Conservation (phyloP, 92 coral and sea anemone genomes). For the Paragorgia papillata region DNA sequence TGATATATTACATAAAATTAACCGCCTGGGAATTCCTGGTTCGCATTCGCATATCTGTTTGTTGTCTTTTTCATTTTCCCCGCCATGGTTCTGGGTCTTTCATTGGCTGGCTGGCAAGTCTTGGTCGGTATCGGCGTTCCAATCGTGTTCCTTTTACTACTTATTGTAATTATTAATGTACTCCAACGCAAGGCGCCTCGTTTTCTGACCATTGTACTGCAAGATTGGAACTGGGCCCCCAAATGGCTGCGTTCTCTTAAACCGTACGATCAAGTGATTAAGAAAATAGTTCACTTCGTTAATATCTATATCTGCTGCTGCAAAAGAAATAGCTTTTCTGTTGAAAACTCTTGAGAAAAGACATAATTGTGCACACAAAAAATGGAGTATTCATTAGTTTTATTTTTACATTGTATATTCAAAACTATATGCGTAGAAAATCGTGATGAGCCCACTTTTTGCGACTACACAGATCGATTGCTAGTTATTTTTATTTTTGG, state of each 20-base stretch:
- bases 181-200: constrained; percentile 82
- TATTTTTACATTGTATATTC: too few species aligned
- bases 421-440: too few species aligned
- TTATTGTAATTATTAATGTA: constrained; percentile 66
- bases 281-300: constrained; percentile 27
- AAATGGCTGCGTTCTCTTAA: constrained; percentile 85
- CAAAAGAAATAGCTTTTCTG: not conserved
- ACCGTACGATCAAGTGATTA: constrained; percentile 77
- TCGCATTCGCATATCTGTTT: constrained; percentile 88
- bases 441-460: too few species aligned
- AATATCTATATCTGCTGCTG: constrained; percentile 12
- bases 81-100: constrained; percentile 82
- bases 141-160: constrained; percentile 65
- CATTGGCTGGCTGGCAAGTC: constrained; percentile 94
- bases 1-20: too few species aligned
- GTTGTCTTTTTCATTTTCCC: constrained; percentile 90
- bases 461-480: too few species aligned
- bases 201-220: constrained; percentile 67
- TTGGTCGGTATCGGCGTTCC: constrained; percentile 88
- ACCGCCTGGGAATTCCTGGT: constrained; percentile 94
- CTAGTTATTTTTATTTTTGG: too few species aligned
- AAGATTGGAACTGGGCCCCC: constrained; percentile 96
- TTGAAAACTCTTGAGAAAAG: not conserved
- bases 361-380: too few species aligned
- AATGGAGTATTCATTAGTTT: too few species aligned